Conservation (phyloP, 1,140 invertebrate species). For the Grapholita molesta region DNA sequence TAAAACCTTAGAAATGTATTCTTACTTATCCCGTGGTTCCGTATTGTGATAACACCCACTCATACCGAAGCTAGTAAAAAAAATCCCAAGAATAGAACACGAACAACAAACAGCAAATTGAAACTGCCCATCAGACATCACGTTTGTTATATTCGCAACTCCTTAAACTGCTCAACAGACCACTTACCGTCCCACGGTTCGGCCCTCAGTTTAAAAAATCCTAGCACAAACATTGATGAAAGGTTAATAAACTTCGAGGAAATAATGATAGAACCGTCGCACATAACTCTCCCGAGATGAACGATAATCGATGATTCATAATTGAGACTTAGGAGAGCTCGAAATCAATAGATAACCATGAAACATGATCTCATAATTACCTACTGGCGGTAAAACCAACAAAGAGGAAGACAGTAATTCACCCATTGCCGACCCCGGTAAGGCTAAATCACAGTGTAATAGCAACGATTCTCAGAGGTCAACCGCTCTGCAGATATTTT, state of each 20-base stretch:
- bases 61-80: not conserved
- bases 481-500: constrained; percentile 61
- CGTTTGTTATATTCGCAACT: constrained; percentile 14
- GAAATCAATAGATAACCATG: constrained; percentile 62
- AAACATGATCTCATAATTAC: constrained; percentile 69
- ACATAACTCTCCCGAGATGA: constrained; percentile 42
- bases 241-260: constrained; percentile 41
- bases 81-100: constrained; percentile 15
- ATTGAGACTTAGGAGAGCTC: constrained; percentile 60
- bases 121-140: not conserved
- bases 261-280: constrained; percentile 43
- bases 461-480: constrained; percentile 66
- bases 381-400: constrained; percentile 52
- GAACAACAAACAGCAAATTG: constrained; percentile 23
- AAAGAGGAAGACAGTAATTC: constrained; percentile 63
- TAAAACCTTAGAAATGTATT: not conserved
- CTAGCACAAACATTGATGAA: constrained; percentile 20
- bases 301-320: constrained; percentile 60
- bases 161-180: not conserved
- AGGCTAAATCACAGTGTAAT: constrained; percentile 71
- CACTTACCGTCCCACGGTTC: constrained; percentile 3
- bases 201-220: not conserved
- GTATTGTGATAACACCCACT: not conserved
- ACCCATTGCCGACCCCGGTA: constrained; percentile 56
- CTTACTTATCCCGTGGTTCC: not conserved